A percentile compares a stretch with the other conserved stretches of the same genome.
Conservation (phyloP, 2,888 invertebrate species). For the Coenonympha arcania region DNA sequence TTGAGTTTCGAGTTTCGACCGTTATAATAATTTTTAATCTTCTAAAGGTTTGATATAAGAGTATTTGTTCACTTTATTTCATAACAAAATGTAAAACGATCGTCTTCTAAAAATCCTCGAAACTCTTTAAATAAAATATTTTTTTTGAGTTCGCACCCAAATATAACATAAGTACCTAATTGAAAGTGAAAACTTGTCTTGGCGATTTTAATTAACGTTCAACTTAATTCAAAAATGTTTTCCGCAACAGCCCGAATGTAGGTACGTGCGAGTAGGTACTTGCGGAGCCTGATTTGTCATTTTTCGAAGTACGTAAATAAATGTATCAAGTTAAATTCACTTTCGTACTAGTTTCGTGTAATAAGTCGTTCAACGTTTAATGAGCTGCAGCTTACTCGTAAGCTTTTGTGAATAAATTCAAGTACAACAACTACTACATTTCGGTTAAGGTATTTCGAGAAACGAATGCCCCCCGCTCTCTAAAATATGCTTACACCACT, state of each 20-base stretch:
- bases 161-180: not conserved
- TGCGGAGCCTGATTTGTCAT: too few species aligned
- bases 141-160: not conserved
- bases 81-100: constrained; percentile 6
- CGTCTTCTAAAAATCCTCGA: not conserved
- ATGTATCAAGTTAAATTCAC: constrained; percentile 7
- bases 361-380: constrained; percentile 23
- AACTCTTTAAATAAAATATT: not conserved
- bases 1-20: too few species aligned
- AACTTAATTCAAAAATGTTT: not conserved
- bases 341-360: constrained; percentile 23
- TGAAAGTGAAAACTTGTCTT: constrained; percentile 4
- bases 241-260: not conserved
- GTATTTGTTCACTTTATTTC: constrained; percentile 17
- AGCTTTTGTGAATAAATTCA: constrained; percentile 31
- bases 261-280: too few species aligned
- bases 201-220: constrained; percentile 2
- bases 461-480: constrained; percentile 10
- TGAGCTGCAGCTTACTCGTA: constrained; percentile 19
- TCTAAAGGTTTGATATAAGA: not conserved
- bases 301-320: too few species aligned
- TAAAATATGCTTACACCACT: not conserved
- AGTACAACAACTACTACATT: constrained; percentile 33
- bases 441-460: constrained; percentile 21
- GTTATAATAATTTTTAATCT: constrained; percentile 21